These are phyloP conservation scores for Acronicta aceris DNA, from an alignment of 2,888 invertebrate genomes.

Conservation along the genomic window DNA sequence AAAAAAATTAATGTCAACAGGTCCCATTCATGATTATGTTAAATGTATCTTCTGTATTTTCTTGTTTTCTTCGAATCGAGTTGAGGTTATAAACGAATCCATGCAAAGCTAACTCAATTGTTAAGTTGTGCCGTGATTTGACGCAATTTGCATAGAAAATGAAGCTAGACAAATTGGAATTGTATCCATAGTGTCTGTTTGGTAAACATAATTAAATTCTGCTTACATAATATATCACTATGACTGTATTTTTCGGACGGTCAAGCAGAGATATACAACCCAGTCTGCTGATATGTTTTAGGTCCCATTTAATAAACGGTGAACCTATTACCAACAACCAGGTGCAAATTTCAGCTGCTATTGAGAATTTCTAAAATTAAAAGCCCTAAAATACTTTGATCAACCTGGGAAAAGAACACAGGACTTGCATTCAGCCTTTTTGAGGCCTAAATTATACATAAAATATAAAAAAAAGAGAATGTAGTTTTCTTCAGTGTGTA, in stretches of 20 bases:
- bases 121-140: conserved; percentile 44
- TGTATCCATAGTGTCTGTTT: conserved; percentile 29
- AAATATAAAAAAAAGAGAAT: too few species aligned
- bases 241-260: neutral
- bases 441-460: too few species aligned
- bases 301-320: neutral
- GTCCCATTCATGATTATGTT: neutral
- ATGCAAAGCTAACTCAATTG: conserved; percentile 42
- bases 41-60: conserved; percentile 19
- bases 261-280: neutral
- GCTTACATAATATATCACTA: neutral
- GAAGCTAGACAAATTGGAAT: conserved; percentile 25
- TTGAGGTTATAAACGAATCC: conserved; percentile 21
- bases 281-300: too few species aligned
- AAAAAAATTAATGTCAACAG: neutral
- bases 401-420: too few species aligned
- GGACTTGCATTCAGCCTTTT: too few species aligned
- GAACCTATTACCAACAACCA: neutral
- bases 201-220: conserved; percentile 15
- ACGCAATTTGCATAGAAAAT: conserved; percentile 44
- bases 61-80: neutral
- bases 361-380: too few species aligned
- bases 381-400: too few species aligned
- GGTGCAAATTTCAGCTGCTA: neutral
- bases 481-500: too few species aligned